Evolutionary conservation across 2,113 vertebrate species (phyloP).

Genomic region (Apistogramma diplotaenia): DNA sequence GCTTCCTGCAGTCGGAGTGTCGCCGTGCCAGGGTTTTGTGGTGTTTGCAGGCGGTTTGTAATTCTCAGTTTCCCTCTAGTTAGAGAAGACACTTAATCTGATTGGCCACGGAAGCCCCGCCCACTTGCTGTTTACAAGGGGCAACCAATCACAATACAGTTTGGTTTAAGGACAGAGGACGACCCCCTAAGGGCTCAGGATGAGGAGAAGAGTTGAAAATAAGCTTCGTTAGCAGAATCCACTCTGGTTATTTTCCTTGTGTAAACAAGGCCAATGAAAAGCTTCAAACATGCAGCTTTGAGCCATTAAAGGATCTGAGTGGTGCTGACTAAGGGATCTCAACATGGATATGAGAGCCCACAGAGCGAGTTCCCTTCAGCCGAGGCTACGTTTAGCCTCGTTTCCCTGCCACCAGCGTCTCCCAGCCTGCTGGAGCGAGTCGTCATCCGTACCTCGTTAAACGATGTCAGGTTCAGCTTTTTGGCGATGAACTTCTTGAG

Average conservation of each 20-base stretch:
- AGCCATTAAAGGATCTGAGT: not conserved
- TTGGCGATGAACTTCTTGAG: constrained; percentile 99
- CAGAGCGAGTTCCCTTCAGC: not conserved
- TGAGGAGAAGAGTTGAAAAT: not conserved
- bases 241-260: not conserved
- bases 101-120: not conserved
- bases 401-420: not conserved
- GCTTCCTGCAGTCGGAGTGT: not conserved
- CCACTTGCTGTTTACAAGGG: not conserved
- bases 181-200: not conserved
- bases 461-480: constrained; percentile 98
- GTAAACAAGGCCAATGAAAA: not conserved
- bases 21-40: not conserved
- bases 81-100: not conserved
- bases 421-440: not conserved
- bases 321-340: not conserved
- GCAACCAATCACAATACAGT: not conserved
- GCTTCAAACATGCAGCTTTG: not conserved
- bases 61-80: not conserved
- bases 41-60: not conserved
- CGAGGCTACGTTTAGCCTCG: not conserved
- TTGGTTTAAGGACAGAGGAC: not conserved
- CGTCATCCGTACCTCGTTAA: constrained; percentile 89
- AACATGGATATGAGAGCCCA: not conserved
- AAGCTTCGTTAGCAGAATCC: too few species aligned